phyloP scores from a whole-genome alignment of 2,888 invertebrate genomes.

The Mylabris sibirica region DNA sequence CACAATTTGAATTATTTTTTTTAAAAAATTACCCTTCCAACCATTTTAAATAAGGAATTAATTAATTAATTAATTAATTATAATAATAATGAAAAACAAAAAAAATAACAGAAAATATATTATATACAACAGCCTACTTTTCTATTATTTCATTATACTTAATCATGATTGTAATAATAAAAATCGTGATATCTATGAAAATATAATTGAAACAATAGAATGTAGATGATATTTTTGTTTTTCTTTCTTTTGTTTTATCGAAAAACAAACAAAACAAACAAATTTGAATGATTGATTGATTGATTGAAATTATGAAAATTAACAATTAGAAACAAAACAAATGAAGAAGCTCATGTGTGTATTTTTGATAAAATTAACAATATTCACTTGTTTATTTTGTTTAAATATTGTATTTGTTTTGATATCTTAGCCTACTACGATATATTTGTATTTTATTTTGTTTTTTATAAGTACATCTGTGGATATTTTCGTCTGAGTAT shows the following conservation, averaged over 20 bases:
- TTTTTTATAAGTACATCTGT: conserved; percentile 62
- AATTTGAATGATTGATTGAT: too few species aligned
- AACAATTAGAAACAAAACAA: too few species aligned
- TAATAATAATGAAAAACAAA: conserved; percentile 25
- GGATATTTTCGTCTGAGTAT: conserved; percentile 59
- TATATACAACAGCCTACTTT: conserved; percentile 1
- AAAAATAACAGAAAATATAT: conserved; percentile 10
- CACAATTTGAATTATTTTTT: conserved; percentile 34
- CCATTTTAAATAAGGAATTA: conserved; percentile 41
- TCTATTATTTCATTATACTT: background rate
- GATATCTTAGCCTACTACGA: conserved; percentile 58
- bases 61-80: conserved; percentile 38
- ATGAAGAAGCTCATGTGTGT: background rate
- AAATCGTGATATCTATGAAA: background rate
- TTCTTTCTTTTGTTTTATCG: background rate
- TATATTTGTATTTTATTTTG: conserved; percentile 47
- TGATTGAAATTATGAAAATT: too few species aligned
- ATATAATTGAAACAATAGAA: conserved; percentile 42
- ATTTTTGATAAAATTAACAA: conserved; percentile 53
- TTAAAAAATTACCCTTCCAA: conserved; percentile 52
- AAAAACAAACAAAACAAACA: background rate
- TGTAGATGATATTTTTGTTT: conserved; percentile 26
- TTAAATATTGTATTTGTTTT: conserved; percentile 28
- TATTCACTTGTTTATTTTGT: conserved; percentile 52
- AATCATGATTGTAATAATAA: background rate